Evolutionary conservation across 2,797 vertebrate genomes (phyloP).

Genomic region (Cossypha niveicapilla): DNA sequence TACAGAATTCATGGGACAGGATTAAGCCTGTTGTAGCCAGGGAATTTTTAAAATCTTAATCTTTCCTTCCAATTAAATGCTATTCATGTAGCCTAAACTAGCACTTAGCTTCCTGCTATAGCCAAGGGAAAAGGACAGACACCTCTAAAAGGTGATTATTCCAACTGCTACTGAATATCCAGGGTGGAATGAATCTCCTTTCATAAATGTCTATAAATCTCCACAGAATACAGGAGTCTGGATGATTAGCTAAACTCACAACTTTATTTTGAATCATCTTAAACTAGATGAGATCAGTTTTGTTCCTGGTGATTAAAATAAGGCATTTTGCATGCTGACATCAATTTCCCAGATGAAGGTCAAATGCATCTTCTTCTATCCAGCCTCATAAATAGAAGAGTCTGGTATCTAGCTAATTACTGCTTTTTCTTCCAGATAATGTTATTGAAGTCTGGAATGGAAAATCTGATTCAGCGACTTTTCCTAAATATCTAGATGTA

Average conservation of each 20-base stretch:
- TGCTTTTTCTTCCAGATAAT: background rate
- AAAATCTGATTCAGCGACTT: background rate
- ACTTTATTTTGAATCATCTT: background rate
- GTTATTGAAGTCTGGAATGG: background rate
- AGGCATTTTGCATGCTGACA: background rate
- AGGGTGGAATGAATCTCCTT: background rate
- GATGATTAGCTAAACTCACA: background rate
- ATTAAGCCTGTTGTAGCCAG: background rate
- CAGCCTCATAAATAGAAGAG: background rate
- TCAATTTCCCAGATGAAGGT: background rate
- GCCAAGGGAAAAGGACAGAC: background rate
- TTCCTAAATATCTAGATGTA: background rate
- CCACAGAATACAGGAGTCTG: background rate
- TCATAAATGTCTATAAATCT: background rate
- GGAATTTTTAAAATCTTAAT: constrained; percentile 17
- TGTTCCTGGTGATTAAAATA: background rate
- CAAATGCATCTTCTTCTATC: background rate
- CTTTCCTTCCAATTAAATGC: constrained; percentile 12
- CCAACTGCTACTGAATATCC: background rate
- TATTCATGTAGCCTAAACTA: constrained; percentile 11
- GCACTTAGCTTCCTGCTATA: background rate
- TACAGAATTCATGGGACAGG: background rate
- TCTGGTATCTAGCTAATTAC: background rate
- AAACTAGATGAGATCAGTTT: background rate
- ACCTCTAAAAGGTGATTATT: constrained; percentile 7